Evolutionary conservation across 2,797 vertebrate species (phyloP), one percentile per base, ranked within the genome.

Genomic region (Scomberomorus guttatus): DNA sequence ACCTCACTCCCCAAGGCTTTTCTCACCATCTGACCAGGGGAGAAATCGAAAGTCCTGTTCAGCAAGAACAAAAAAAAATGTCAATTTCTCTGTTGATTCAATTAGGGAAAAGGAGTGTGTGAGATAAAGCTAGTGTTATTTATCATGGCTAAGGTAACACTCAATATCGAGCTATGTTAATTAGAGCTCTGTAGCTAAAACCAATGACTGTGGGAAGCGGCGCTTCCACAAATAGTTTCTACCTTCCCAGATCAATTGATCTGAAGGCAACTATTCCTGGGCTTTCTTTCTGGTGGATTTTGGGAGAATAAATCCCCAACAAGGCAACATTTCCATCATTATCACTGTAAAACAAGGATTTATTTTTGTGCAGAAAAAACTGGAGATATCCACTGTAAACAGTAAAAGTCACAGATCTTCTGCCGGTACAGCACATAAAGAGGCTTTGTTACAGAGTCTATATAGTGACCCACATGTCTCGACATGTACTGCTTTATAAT

Each of bases 51-150:
- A 66, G 79, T 90, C 84, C 87, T 91, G 82, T 88, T 92, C 81
- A 80, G 79, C 69, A 79, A 81, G 81, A 89, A 86, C 74, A 85
- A 84, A 91, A 87, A 56, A 72, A 87, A 87, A 90, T 83, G 88
- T 91, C 91, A 92, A 94, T 94, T 89, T 80, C 80, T 71, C 70
- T 85, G 85, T 91, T 93, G 90, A 94, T 94, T 94, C 90, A 93
- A 93, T 95, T 93, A 93, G 78, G 65, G 73, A 74, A 91, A 92
- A 93, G 88, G 80, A 90, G 84, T 79, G 80, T 91, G 88, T 84
- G 92, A 94, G 94, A 94, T 95, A 95, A 95, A 94, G 88, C 87
- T 27, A 17, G 87, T 87, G 90, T 89, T 94, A 93, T 95, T 95
- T 89, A 94, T 95, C 93, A 94, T 85, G 82, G 89, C 89, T 87